A percentile compares a stretch with the other conserved stretches of the same genome.
Evolutionary conservation across 1,140 invertebrate species (phyloP).

Genomic region (Leptopilina clavipes): DNA sequence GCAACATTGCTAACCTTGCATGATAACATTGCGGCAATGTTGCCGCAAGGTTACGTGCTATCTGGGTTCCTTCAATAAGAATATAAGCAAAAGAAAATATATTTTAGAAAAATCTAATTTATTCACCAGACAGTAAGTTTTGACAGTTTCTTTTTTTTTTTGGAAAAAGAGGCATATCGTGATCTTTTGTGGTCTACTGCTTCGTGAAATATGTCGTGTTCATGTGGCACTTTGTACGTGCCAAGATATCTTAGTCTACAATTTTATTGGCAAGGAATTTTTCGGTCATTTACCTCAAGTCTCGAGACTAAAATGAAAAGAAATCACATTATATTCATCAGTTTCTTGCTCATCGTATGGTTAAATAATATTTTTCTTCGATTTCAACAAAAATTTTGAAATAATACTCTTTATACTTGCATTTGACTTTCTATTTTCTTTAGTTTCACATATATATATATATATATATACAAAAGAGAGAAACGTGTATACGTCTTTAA

Average conservation of each 20-base stretch:
- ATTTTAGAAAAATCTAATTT: too few species aligned
- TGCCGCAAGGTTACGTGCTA: too few species aligned
- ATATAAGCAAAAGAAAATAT: neutral
- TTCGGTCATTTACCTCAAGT: slow-evolving; percentile 47
- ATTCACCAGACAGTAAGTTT: neutral
- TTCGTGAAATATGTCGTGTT: slow-evolving; percentile 34
- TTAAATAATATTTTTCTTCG: neutral
- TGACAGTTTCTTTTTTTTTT: neutral
- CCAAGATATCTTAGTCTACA: slow-evolving; percentile 34
- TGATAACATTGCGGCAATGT: too few species aligned
- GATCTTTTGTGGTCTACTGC: slow-evolving; percentile 32
- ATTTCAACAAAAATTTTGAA: too few species aligned
- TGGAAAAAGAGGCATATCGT: slow-evolving; percentile 23
- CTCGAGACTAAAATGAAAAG: neutral
- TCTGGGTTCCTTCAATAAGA: neutral
- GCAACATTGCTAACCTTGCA: too few species aligned
- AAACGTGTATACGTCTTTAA: too few species aligned
- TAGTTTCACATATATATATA: too few species aligned
- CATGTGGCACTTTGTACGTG: slow-evolving; percentile 45
- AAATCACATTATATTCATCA: neutral
- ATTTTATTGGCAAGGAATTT: slow-evolving; percentile 27
- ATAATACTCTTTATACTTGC: too few species aligned
- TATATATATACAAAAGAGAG: too few species aligned
- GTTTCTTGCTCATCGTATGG: too few species aligned
- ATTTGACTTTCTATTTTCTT: neutral